A percentile compares a stretch with the other conserved stretches of the same genome.
These are phyloP conservation scores for Tachyglossus aculeatus DNA, from an alignment of 2,797 vertebrate genomes.

Conservation along the genomic window DNA sequence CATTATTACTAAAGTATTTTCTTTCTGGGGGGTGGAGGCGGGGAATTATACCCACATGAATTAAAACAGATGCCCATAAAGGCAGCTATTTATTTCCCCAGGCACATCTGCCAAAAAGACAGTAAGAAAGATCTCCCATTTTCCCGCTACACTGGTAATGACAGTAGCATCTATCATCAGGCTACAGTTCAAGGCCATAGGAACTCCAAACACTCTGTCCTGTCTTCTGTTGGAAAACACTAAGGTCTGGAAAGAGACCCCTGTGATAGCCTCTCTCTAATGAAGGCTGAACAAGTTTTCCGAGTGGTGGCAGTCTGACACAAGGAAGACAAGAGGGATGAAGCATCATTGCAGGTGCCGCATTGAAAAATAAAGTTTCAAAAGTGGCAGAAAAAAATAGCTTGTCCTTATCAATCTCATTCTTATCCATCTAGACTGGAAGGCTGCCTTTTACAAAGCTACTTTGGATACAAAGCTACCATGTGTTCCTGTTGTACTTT, in stretches of 20 bases:
- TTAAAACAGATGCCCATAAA: slow-evolving; percentile 61
- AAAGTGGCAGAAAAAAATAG: slow-evolving; percentile 22
- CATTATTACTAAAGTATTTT: no score
- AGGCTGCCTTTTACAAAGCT: slow-evolving; percentile 2
- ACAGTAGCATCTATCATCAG: slow-evolving; percentile 43
- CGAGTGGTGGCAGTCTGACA: slow-evolving; percentile 42
- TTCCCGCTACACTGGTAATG: slow-evolving; percentile 51
- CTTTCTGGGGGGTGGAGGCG: no score
- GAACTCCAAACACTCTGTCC: slow-evolving; percentile 44
- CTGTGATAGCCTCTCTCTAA: slow-evolving; percentile 64
- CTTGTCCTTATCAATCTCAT: slow-evolving; percentile 11
- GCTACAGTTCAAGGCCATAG: slow-evolving; percentile 48
- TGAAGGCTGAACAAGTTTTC: slow-evolving; percentile 50
- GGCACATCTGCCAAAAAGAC: slow-evolving; percentile 58
- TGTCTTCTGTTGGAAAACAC: slow-evolving; percentile 54
- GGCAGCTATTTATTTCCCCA: slow-evolving; percentile 61
- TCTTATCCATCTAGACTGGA: slow-evolving; percentile 12
- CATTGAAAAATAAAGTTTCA: slow-evolving; percentile 47
- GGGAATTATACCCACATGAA: slow-evolving; percentile 65
- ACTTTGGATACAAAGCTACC: slow-evolving; percentile 1
- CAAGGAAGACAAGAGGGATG: slow-evolving; percentile 44
- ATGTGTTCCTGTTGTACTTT: background rate
- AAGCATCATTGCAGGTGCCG: background rate
- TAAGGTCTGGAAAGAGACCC: slow-evolving; percentile 51
- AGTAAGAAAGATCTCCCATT: slow-evolving; percentile 50